A percentile compares a stretch with the other conserved stretches of the same genome.
phyloP scores from a whole-genome alignment of 2,888 invertebrate genomes.

The Diaprepes abbreviatus region DNA sequence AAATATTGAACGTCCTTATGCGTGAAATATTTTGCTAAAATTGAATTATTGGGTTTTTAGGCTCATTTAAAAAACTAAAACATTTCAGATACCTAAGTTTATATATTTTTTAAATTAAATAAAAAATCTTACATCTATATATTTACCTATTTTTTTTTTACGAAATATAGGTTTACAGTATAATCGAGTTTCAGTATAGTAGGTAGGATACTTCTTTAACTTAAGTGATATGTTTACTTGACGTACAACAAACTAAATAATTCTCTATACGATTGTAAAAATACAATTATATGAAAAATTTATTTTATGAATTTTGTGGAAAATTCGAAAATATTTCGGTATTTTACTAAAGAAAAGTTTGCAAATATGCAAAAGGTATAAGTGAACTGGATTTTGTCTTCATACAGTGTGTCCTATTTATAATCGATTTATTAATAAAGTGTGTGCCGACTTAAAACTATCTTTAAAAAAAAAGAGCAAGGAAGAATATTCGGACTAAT shows the following conservation, averaged over 20 bases:
- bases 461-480: too few species aligned
- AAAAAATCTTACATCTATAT: conserved; percentile 22
- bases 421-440: too few species aligned
- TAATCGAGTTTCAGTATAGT: conserved; percentile 28
- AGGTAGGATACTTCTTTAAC: conserved; percentile 21
- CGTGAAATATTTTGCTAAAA: too few species aligned
- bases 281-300: conserved; percentile 32
- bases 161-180: conserved; percentile 1
- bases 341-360: too few species aligned
- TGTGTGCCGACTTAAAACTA: too few species aligned
- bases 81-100: neutral
- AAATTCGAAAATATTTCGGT: conserved; percentile 7
- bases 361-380: too few species aligned
- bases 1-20: too few species aligned
- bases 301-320: neutral
- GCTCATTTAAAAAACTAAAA: conserved; percentile 1
- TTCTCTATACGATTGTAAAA: conserved; percentile 30
- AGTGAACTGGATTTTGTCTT: too few species aligned
- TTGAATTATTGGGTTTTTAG: neutral
- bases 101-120: conserved; percentile 15
- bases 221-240: conserved; percentile 34
- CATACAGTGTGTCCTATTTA: too few species aligned
- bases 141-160: conserved; percentile 20
- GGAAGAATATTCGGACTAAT: too few species aligned
- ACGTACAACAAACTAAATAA: conserved; percentile 28